Conservation (phyloP, 2,888 invertebrate genomes). For the Drosophila mimica region DNA sequence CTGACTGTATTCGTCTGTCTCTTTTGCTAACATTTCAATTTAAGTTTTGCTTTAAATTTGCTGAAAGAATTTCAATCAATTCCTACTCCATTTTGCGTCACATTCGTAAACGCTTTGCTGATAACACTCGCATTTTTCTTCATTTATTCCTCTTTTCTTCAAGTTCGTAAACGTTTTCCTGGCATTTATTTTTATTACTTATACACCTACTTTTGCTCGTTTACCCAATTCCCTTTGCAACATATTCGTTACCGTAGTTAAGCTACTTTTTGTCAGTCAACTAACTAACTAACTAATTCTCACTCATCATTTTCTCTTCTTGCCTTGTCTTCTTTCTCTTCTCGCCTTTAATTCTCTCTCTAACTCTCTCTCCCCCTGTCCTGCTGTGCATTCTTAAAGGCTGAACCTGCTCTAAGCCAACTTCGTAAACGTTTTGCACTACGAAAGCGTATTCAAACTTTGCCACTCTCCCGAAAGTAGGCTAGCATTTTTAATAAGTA, state of each 20-base stretch:
- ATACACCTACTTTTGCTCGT: background rate
- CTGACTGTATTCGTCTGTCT: background rate
- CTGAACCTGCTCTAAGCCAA: background rate
- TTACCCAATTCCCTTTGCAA: background rate
- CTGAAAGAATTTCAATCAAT: too few relatives aligned
- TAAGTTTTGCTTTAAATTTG: background rate
- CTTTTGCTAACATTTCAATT: background rate
- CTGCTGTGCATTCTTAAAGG: background rate
- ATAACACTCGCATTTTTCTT: background rate
- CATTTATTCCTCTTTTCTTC: background rate
- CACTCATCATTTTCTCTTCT: background rate
- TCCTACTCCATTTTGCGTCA: background rate
- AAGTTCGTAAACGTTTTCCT: constrained; percentile 28
- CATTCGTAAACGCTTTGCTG: constrained; percentile 6
- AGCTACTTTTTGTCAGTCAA: background rate
- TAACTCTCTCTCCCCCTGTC: background rate
- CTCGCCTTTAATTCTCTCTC: too few relatives aligned
- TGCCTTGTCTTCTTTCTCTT: background rate
- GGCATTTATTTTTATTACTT: background rate
- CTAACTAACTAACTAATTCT: background rate
- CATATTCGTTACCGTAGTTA: background rate
- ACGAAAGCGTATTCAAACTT: constrained; percentile 16
- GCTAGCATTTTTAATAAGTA: constrained; percentile 62
- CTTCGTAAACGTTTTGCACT: background rate
- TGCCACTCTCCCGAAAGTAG: constrained; percentile 42